These are phyloP conservation scores for Limonius californicus DNA, from an alignment of 1,140 invertebrate species.

Conservation along the genomic window DNA sequence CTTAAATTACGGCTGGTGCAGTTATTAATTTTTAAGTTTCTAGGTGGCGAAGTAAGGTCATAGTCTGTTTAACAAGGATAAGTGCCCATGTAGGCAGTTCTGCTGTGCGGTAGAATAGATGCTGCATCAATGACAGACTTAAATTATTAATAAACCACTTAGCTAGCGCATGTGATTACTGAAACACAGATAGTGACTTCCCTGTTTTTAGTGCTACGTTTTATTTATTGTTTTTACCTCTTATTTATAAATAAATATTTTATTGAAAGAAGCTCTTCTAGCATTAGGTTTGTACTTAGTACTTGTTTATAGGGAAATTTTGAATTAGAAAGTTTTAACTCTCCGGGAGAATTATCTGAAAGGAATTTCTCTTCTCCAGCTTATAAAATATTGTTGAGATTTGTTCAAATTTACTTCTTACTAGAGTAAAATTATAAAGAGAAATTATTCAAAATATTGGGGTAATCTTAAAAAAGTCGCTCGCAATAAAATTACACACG, in stretches of 20 bases:
- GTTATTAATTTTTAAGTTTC: not conserved
- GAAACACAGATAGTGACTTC: not conserved
- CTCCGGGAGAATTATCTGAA: too few relatives aligned
- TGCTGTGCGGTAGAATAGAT: not conserved
- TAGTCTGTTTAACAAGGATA: not conserved
- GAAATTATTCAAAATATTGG: not conserved
- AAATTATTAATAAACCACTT: slow-evolving; percentile 6
- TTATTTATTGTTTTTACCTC: slow-evolving; percentile 6
- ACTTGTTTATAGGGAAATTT: not conserved
- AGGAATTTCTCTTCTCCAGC: not conserved
- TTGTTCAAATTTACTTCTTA: not conserved
- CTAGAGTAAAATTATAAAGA: not conserved
- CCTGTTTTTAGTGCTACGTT: slow-evolving; percentile 4
- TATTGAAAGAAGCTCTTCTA: not conserved
- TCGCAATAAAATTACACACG: not conserved
- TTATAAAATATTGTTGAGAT: not conserved
- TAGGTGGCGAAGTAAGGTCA: not conserved
- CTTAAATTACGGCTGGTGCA: not conserved
- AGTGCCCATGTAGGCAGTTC: not conserved
- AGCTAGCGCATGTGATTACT: slow-evolving; percentile 3
- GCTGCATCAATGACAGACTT: slow-evolving; percentile 3
- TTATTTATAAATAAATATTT: slow-evolving; percentile 4
- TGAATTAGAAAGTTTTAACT: not conserved
- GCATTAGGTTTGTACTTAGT: slow-evolving; percentile 8
- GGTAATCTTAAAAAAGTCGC: not conserved